Base-by-base conservation (phyloP, 2,888 invertebrate species). In the Lucinisca nassula region DNA sequence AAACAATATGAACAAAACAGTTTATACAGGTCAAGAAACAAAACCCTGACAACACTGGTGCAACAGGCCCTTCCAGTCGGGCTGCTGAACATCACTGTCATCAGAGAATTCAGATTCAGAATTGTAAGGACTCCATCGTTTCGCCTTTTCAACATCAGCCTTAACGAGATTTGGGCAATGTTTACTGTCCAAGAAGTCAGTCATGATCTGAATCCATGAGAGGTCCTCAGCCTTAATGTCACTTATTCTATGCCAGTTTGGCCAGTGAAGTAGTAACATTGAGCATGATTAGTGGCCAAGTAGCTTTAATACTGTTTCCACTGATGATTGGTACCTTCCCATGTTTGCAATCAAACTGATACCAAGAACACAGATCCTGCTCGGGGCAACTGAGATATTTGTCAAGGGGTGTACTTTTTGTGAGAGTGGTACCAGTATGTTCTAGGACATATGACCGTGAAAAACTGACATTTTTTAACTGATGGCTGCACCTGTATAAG, bases 241-340 rank as follows among this genome's bases (percentile, higher is more conserved):
- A 40, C 37, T 24, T 10, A 91, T 24, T 38, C 55, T 80, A 21
- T 86, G 14, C 92, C n/a, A n/a, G n/a, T n/a, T n/a, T n/a, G n/a
- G n/a, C n/a, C n/a, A n/a, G n/a, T n/a, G n/a, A n/a, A n/a, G 55
- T 12, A 90, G 40, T 10, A 92, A 84, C 77, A 58, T 79, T n/a
- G n/a, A 8, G 75, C 49, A 10, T 84, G 61, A 55, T 84, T 85
- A 76, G 88, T 84, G 89, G 92, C 88, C 90, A 90, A 35, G 78
- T 35, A 45, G 89, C 89, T 32, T 55, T 8, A 14, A 21, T 75
- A 14, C 14, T 35, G 27, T 30, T 17, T 1, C 80, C 70, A 73
- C n/a, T n/a, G n/a, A n/a, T n/a, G n/a, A n/a, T n/a, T n/a, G n/a
- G n/a, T 12, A 78, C n/a, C n/a, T n/a, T n/a, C n/a, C n/a, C n/a